These are phyloP conservation scores for Dysmachus trigonus DNA, from an alignment of 2,888 invertebrate genomes.

Conservation along the genomic window DNA sequence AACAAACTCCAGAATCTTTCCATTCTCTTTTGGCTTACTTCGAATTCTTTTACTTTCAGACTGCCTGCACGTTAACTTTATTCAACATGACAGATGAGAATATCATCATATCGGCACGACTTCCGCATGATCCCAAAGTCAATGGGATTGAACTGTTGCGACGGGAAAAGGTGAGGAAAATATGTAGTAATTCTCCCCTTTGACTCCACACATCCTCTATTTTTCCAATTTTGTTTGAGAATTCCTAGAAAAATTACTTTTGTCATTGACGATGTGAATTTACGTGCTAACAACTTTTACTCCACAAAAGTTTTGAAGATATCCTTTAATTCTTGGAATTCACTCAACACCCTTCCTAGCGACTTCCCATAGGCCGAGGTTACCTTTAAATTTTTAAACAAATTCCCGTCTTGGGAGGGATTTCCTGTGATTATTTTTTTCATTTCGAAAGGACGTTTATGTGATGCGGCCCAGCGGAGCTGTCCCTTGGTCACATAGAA, in stretches of 20 bases:
- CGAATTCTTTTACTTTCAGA: constrained; percentile 66
- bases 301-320: not conserved
- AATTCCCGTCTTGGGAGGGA: not conserved
- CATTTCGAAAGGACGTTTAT: not conserved
- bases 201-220: not conserved
- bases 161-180: constrained; percentile 74
- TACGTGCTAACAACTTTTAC: not conserved
- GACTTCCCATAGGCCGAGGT: not conserved
- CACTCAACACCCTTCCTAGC: not conserved
- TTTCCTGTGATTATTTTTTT: not conserved
- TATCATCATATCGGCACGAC: constrained; percentile 83
- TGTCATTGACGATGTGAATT: not conserved
- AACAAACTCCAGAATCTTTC: not conserved
- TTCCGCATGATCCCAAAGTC: constrained; percentile 72
- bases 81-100: constrained; percentile 89
- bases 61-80: constrained; percentile 82
- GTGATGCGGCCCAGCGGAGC: not conserved
- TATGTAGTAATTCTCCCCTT: not conserved
- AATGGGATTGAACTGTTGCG: constrained; percentile 74
- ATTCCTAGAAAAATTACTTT: not conserved
- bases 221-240: not conserved
- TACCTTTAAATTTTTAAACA: constrained; percentile 3
- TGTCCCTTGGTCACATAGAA: not conserved
- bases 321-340: not conserved
- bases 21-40: not conserved